A percentile compares a stretch with the other conserved stretches of the same genome.
phyloP scores from a whole-genome alignment of 2,113 vertebrate genomes.

The Neolamprologus brichardi region DNA sequence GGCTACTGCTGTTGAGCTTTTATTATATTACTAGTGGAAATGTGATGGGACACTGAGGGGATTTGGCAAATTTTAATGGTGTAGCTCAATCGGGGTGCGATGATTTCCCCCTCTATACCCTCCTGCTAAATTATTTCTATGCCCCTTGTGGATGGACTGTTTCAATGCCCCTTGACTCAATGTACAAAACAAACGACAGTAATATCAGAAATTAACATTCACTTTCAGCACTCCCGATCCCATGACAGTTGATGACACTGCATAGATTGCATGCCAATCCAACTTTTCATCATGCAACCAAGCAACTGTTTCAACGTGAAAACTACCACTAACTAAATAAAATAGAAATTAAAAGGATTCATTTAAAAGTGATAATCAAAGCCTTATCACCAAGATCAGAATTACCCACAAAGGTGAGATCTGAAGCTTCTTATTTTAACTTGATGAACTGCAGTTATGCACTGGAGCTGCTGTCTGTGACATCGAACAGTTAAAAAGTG shows the following conservation, averaged over 20 bases:
- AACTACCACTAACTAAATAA: background rate
- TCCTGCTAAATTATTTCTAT: background rate
- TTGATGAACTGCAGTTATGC: background rate
- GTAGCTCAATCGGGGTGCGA: background rate
- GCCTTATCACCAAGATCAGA: background rate
- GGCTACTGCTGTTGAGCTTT: background rate
- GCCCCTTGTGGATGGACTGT: background rate
- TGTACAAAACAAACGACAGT: background rate
- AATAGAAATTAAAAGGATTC: background rate
- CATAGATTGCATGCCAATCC: background rate
- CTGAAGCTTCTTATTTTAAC: background rate
- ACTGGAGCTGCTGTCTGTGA: background rate
- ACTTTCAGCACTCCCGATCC: background rate
- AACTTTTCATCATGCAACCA: background rate
- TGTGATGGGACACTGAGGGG: background rate
- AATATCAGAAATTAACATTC: background rate
- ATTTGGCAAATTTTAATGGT: background rate
- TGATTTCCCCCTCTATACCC: background rate
- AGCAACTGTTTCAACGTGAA: background rate
- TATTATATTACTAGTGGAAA: background rate
- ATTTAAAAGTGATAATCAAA: background rate
- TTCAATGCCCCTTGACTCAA: background rate
- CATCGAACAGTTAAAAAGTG: background rate
- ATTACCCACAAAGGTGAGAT: background rate
- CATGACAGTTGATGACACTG: background rate